These are phyloP conservation scores for Adela reaumurella DNA, from an alignment of 2,888 invertebrate genomes.

Conservation along the genomic window DNA sequence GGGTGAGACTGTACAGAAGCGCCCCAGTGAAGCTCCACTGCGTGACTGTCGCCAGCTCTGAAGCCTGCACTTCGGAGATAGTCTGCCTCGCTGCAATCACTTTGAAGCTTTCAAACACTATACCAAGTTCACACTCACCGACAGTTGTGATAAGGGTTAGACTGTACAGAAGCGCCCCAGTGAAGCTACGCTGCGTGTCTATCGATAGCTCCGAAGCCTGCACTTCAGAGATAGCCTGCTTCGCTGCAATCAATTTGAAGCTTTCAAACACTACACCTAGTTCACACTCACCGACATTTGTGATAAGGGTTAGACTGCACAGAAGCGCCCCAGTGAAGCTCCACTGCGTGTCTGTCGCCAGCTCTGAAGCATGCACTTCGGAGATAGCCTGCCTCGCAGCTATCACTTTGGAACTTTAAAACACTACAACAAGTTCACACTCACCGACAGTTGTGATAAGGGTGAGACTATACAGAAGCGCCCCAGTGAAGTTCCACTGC, in stretches of 20 bases:
- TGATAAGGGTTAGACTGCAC: constrained; percentile 83
- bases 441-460: constrained; percentile 75
- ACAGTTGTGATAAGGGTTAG: constrained; percentile 74
- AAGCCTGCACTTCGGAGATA: too few relatives aligned
- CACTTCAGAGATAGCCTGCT: constrained; percentile 22
- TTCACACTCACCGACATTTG: constrained; percentile 73
- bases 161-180: constrained; percentile 68
- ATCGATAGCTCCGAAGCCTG: constrained; percentile 16
- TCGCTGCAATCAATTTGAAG: constrained; percentile 62
- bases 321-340: constrained; percentile 80
- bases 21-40: constrained; percentile 72
- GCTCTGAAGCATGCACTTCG: constrained; percentile 30
- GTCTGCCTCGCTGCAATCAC: too few relatives aligned
- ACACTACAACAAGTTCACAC: constrained; percentile 15
- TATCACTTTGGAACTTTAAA: constrained; percentile 69
- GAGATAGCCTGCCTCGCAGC: constrained; percentile 58
- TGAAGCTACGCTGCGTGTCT: constrained; percentile 62
- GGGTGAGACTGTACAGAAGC: constrained; percentile 68
- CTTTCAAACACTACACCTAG: too few relatives aligned
- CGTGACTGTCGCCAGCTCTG: constrained; percentile 20
- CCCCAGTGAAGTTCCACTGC: constrained; percentile 69
- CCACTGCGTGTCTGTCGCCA: constrained; percentile 63
- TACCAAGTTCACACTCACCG: too few relatives aligned
- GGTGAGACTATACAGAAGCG: constrained; percentile 69
- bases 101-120: too few relatives aligned